phyloP scores from a whole-genome alignment of 2,113 vertebrate genomes.

The Lepisosteus osseus region DNA sequence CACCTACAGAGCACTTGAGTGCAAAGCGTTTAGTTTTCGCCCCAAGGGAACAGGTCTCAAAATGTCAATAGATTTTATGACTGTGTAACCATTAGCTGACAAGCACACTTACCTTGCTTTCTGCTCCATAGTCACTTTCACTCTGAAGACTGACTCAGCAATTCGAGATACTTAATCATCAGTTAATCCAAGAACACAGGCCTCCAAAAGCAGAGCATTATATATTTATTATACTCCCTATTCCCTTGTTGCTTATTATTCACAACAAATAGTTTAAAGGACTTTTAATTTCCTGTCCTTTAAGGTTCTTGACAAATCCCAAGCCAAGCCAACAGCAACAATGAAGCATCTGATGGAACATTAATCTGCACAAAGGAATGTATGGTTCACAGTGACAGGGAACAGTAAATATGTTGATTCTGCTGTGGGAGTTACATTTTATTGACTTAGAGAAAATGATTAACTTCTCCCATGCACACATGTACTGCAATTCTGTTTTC shows the following conservation, averaged over 20 bases:
- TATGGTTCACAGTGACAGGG: too few relatives aligned
- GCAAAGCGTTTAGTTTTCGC: background rate
- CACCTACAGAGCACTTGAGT: background rate
- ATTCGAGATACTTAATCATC: background rate
- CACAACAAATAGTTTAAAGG: background rate
- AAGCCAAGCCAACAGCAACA: too few relatives aligned
- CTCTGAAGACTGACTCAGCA: background rate
- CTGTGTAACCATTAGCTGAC: background rate
- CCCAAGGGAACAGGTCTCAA: background rate
- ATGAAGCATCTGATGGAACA: too few relatives aligned
- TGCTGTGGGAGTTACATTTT: background rate
- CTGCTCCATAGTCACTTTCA: background rate
- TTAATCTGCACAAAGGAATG: too few relatives aligned
- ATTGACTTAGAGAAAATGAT: background rate
- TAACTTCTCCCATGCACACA: background rate
- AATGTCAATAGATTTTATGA: slow-evolving; percentile 1
- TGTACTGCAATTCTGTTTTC: too few relatives aligned
- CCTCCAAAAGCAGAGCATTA: background rate
- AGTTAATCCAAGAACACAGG: background rate
- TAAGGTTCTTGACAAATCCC: too few relatives aligned
- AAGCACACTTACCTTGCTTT: background rate
- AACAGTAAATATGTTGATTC: too few relatives aligned
- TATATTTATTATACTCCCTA: background rate
- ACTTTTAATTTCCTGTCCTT: background rate
- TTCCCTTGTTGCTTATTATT: background rate